These are phyloP conservation scores for Oenanthe melanoleuca DNA, from an alignment of 2,113 vertebrate genomes.

Conservation along the genomic window DNA sequence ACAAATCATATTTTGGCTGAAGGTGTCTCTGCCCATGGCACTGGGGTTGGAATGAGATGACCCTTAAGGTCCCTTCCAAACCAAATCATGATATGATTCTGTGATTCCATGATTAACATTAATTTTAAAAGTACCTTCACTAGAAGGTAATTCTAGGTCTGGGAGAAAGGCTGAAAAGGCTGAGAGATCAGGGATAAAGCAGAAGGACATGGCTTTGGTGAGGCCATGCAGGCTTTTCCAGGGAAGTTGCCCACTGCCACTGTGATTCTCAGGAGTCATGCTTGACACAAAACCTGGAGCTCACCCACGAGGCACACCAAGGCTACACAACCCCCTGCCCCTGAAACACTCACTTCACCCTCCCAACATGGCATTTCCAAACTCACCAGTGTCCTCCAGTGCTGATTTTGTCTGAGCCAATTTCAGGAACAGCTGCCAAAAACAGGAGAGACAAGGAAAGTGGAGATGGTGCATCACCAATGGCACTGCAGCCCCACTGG, in stretches of 20 bases:
- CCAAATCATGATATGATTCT: background rate
- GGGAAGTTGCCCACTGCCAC: fast-evolving
- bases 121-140: fast-evolving
- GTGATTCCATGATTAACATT: background rate
- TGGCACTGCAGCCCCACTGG: fast-evolving
- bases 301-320: fast-evolving
- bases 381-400: constrained; percentile 89
- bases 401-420: constrained; percentile 87
- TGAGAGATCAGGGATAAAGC: background rate
- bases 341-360: fast-evolving
- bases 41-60: background rate
- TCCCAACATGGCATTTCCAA: background rate
- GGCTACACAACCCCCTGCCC: fast-evolving
- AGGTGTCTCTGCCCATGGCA: background rate
- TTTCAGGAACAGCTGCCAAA: constrained; percentile 85
- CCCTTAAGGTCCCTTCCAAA: background rate
- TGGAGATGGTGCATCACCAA: fast-evolving
- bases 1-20: background rate
- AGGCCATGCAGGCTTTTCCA: background rate
- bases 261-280: background rate
- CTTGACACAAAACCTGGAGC: background rate
- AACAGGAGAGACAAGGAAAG: background rate
- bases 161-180: background rate
- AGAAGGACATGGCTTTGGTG: background rate
- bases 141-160: background rate